Evolutionary conservation across 2,113 vertebrate species (phyloP).

Genomic region (Oreochromis spilurus): DNA sequence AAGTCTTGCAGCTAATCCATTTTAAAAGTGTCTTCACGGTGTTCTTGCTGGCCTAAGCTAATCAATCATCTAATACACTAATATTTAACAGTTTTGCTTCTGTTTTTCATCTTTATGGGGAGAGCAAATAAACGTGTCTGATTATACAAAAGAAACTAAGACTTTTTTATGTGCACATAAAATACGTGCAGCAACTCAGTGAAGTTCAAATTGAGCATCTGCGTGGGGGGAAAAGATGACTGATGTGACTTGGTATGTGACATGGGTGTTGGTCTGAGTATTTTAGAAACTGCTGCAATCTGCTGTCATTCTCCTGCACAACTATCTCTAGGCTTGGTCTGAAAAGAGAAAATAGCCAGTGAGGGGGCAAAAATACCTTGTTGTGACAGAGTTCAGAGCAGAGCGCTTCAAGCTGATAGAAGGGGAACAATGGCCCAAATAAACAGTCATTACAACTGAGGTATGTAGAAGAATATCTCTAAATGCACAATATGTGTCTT

Average conservation of each 20-base stretch:
- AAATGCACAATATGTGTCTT: not conserved
- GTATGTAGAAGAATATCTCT: not conserved
- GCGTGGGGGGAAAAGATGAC: accelerated
- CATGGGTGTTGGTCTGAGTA: not conserved
- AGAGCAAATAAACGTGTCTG: not conserved
- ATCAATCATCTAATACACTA: not conserved
- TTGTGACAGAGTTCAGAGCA: not conserved
- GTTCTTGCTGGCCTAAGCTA: not conserved
- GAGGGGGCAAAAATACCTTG: not conserved
- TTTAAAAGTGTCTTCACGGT: not conserved
- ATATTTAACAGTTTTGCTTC: not conserved
- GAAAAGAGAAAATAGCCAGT: not conserved
- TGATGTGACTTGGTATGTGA: not conserved
- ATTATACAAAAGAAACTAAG: not conserved
- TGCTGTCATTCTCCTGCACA: not conserved
- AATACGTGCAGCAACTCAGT: not conserved
- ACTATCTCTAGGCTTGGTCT: not conserved
- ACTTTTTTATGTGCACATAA: not conserved
- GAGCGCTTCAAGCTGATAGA: not conserved
- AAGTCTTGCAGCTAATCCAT: not conserved
- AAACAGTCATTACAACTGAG: not conserved
- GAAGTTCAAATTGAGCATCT: not conserved
- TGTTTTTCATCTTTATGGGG: not conserved
- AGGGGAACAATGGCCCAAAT: not conserved
- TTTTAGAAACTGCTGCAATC: not conserved